phyloP scores from a whole-genome alignment of 2,113 vertebrate genomes.

The Sorex araneus region DNA sequence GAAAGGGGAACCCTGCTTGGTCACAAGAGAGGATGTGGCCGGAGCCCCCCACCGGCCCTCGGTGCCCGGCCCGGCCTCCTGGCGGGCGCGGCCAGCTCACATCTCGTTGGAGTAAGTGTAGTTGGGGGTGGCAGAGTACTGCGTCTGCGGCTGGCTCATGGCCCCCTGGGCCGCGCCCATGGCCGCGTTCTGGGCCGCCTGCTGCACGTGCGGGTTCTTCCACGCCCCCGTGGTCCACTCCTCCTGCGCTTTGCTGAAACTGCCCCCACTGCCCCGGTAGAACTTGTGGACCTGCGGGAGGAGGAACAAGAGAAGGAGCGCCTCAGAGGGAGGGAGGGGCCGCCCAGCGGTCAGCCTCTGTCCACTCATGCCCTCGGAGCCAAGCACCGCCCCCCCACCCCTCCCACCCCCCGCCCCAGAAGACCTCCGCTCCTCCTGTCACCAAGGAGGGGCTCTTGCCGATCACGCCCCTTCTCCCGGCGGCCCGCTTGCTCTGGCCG shows the following conservation, averaged over 20 bases:
- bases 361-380: neutral
- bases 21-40: slow-evolving; percentile 75
- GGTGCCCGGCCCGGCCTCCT: slow-evolving; percentile 67
- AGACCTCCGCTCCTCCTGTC: neutral
- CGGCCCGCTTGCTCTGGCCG: neutral
- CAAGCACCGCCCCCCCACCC: neutral
- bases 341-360: neutral
- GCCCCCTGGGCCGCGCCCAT: slow-evolving; percentile 96
- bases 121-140: slow-evolving; percentile 96
- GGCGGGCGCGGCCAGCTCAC: slow-evolving; percentile 87
- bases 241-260: slow-evolving; percentile 98
- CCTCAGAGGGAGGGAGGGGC: neutral
- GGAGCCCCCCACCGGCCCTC: slow-evolving; percentile 67
- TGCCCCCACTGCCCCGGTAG: slow-evolving; percentile 97
- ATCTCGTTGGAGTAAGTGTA: slow-evolving; percentile 98
- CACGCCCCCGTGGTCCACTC: slow-evolving; percentile 98
- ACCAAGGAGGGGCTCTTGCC: neutral
- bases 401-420: no score
- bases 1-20: slow-evolving; percentile 79
- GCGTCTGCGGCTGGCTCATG: slow-evolving; percentile 92
- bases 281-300: slow-evolving; percentile 95
- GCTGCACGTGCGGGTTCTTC: slow-evolving; percentile 98
- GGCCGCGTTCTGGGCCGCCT: slow-evolving; percentile 96
- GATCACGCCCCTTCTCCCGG: neutral
- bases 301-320: neutral